Evolutionary conservation across 2,113 vertebrate species (phyloP).

Genomic region (Opisthocomus hoazin): DNA sequence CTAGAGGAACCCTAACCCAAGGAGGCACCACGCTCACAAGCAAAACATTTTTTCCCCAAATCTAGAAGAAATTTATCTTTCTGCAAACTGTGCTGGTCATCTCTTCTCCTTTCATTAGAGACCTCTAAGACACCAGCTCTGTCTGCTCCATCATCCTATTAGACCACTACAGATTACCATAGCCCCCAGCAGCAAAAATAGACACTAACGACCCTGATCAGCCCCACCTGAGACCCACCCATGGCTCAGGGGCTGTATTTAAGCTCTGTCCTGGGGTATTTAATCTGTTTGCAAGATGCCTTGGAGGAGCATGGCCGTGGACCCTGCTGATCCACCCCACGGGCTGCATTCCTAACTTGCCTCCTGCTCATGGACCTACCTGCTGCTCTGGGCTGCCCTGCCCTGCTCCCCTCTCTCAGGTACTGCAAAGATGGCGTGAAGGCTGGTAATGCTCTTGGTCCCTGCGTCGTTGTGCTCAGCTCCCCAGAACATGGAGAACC

Average conservation of each 20-base stretch:
- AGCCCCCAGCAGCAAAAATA: background rate
- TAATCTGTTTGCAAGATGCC: background rate
- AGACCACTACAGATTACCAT: too few species aligned
- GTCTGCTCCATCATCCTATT: background rate
- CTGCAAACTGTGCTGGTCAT: background rate
- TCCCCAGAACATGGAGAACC: rapidly evolving
- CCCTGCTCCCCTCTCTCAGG: too few species aligned
- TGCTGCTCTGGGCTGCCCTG: background rate
- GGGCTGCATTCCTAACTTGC: background rate
- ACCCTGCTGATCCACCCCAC: too few species aligned
- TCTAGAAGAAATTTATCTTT: background rate
- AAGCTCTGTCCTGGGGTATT: background rate
- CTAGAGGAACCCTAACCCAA: too few species aligned
- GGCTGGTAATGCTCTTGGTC: background rate
- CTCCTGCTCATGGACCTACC: background rate
- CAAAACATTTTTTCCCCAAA: background rate
- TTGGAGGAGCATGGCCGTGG: rapidly evolving
- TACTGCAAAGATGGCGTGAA: background rate
- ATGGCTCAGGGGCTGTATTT: background rate
- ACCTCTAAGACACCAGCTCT: too few species aligned
- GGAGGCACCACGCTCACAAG: background rate
- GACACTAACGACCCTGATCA: background rate
- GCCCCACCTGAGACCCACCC: background rate
- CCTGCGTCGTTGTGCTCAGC: background rate
- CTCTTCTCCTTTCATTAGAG: background rate